Percentiles rank a stretch among this genome's conserved stretches.
phyloP scores from a whole-genome alignment of 2,113 vertebrate species.

The Eonycteris spelaea region DNA sequence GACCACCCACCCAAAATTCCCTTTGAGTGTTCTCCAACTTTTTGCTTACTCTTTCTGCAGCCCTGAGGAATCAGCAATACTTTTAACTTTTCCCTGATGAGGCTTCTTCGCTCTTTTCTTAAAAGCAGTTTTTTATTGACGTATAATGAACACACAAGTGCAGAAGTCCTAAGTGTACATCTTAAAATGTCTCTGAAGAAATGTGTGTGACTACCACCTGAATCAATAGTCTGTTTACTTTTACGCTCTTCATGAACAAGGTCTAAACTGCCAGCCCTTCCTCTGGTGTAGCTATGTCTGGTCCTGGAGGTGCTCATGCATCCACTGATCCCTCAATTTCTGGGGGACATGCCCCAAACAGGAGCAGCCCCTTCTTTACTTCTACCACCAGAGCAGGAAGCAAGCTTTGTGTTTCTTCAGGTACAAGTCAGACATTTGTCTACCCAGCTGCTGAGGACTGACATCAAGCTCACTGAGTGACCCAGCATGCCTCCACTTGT shows the following conservation, averaged over 20 bases:
- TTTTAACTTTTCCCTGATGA: background rate
- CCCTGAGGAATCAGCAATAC: background rate
- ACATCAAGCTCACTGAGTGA: background rate
- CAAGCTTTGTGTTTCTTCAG: background rate
- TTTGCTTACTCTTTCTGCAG: background rate
- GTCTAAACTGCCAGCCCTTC: background rate
- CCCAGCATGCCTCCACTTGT: background rate
- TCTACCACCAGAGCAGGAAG: background rate
- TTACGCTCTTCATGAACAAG: background rate
- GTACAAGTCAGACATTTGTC: background rate
- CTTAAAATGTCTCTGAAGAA: background rate
- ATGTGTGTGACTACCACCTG: rapidly evolving
- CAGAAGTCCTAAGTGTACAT: background rate
- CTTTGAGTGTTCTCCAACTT: background rate
- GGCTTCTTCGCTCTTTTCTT: background rate
- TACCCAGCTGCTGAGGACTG: background rate
- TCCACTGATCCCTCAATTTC: background rate
- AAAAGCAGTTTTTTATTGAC: background rate
- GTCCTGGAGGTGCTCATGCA: background rate
- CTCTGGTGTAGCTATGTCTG: background rate
- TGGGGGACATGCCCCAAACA: background rate
- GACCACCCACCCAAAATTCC: background rate
- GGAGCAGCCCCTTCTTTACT: background rate
- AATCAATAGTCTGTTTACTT: background rate
- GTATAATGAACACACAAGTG: background rate